Base-by-base conservation (phyloP, 2,888 invertebrate genomes). In the Eupithecia exiguata region DNA sequence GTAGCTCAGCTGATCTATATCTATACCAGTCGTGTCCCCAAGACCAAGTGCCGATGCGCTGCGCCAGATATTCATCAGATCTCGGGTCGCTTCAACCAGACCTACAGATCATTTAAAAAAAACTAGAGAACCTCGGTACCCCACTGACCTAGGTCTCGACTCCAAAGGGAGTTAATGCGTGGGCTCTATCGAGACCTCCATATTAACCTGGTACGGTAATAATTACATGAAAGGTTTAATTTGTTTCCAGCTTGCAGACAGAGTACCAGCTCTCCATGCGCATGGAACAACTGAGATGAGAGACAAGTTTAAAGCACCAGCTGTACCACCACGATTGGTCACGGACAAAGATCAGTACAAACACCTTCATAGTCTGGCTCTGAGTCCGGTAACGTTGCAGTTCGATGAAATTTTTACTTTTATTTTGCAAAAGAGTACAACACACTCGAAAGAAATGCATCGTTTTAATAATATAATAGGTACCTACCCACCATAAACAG, bases 271-370 rank as follows among this genome's bases (percentile, higher is more conserved):
- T 72, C 61, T 71, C 5, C 78, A 81, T 9, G 90, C 86, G 0
- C 89, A 91, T 67, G 88, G 89, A 0, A 87, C 85, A 0, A 87
- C 92, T 1, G 92, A 91, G 79, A 91, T 89, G 88, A 87, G 82
- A 68, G 86, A 83, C 58, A 83, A 86, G 0, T 94, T 86, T 76
- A 81, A 80, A 5, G 63, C 78, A 43, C 91, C 91, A 7, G 71
- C 67, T 0, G 77, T 77, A 1, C 79, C 88, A 9, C 76, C 89
- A 6, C 83, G 88, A 38, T 72, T 94, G 62, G 84, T 89, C 3
- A 92, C 91, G 0, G 82, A 90, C 25, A 93, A 93, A 71, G 86
- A 92, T 61, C 92, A 92, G 73, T 89, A 83, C 74, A 90, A 89
- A 71, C 85, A 90, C 68, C 88, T 88, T 1, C 81, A 82, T 18